Percentiles rank a stretch among this genome's conserved stretches.
Conservation (phyloP, 2,797 vertebrate genomes). For the Uromys caudimaculatus region DNA sequence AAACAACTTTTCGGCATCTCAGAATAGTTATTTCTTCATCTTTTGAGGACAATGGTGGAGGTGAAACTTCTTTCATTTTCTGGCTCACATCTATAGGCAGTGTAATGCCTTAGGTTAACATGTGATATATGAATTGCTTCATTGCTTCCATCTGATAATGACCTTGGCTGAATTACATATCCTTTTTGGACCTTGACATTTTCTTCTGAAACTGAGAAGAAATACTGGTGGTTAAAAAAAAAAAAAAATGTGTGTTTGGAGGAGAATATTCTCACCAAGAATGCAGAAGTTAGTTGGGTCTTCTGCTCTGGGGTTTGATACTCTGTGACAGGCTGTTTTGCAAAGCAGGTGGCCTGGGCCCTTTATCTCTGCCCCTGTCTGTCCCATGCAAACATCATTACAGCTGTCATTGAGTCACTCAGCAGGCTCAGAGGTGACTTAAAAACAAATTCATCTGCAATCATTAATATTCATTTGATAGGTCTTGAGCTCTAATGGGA, state of each 20-base stretch:
- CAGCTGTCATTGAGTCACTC: not conserved
- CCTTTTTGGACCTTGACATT: not conserved
- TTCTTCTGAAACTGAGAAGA: not conserved
- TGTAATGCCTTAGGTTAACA: not conserved
- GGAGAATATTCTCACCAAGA: not conserved
- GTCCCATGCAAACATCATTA: not conserved
- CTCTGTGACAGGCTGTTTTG: not conserved
- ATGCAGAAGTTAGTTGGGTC: not conserved
- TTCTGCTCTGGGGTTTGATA: not conserved
- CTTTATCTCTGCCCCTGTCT: slow-evolving; percentile 9
- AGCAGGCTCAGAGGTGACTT: not conserved
- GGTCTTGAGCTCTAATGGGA: not conserved
- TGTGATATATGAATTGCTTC: not conserved
- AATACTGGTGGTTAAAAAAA: not conserved
- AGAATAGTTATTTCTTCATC: not conserved
- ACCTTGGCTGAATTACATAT: not conserved
- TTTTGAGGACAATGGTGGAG: not conserved
- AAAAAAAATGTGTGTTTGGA: not conserved
- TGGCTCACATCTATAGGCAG: not conserved
- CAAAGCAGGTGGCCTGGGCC: not conserved
- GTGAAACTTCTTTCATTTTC: not conserved
- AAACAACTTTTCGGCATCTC: not conserved
- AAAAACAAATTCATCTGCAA: not conserved
- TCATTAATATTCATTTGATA: not conserved
- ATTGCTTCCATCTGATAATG: not conserved